Base-by-base conservation (phyloP, 2,888 invertebrate genomes). In the Carabus problematicus region DNA sequence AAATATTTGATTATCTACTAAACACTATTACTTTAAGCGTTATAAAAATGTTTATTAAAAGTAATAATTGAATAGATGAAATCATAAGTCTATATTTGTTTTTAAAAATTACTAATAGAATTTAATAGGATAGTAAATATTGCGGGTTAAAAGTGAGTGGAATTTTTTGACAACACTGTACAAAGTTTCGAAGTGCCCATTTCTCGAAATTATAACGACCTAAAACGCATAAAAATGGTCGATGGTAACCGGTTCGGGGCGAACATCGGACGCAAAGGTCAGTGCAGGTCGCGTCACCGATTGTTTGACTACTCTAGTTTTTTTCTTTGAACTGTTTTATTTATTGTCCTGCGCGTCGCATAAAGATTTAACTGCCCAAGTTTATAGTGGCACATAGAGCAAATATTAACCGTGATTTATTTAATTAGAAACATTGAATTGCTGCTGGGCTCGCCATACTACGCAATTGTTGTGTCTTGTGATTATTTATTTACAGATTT, bases 231-330 rank as follows among this genome's bases (percentile, higher is more conserved):
- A 61, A 61, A 61, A 61, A 61, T 61, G 61, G 49, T 49, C 61
- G 61, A 39, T 39, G 29, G 47, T 61, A 61, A 61, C 61, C 61
- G 61, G 61, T 61, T 61, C 49, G 29, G 29, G 29, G 3, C 29
- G 6, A 29, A 29, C 29, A 29, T 29, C 6, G 29, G 29, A 29
- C 29, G 43, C 19, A 43, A n/a, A 60, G 63, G 63, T 63, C 63
- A 63, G 16, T 8, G 18, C 41, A 54, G 63, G 63, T 63, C 63
- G 54, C 63, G 42, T 12, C 12, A 39, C 49, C 52, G 63, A 63
- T 63, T 63, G 63, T 63, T 63, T 63, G 49, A 63, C 49, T 63
- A 52, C 54, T 63, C 63, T 49, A 63, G 49, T 63, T 63, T 63
- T 63, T 29, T 29, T 63, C 47, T 49, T 61, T 52, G 39, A 12